A percentile compares a stretch with the other conserved stretches of the same genome.
Conservation (phyloP, 2,888 invertebrate genomes). For the Dascillus cervinus region DNA sequence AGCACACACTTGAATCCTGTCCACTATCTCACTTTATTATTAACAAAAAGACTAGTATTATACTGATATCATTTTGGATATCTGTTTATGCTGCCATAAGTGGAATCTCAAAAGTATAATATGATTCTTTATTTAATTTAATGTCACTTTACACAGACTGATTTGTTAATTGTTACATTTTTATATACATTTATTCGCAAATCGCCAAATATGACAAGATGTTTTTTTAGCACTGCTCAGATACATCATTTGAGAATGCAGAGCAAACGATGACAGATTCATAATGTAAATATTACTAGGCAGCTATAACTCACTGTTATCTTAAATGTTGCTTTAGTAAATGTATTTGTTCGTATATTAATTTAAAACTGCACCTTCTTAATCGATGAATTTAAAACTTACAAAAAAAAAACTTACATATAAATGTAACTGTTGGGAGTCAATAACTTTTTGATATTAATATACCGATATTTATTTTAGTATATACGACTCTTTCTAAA, state of each 20-base stretch:
- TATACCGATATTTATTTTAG: constrained; percentile 6
- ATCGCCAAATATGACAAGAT: too few relatives aligned
- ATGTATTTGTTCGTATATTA: too few relatives aligned
- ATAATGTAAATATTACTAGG: constrained; percentile 1
- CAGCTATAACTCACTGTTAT: neutral
- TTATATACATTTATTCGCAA: constrained; percentile 12
- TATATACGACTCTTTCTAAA: constrained; percentile 13
- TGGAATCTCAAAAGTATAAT: constrained; percentile 1
- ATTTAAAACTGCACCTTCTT: too few relatives aligned
- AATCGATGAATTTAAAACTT: too few relatives aligned
- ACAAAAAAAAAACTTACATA: too few relatives aligned
- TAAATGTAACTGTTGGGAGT: neutral
- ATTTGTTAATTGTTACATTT: constrained; percentile 21
- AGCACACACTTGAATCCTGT: neutral
- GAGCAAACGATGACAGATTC: too few relatives aligned
- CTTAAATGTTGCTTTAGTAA: neutral
- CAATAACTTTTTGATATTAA: neutral
- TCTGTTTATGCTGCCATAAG: neutral
- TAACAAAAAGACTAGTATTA: too few relatives aligned
- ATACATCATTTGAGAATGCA: too few relatives aligned
- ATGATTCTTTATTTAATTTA: neutral
- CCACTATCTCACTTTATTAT: too few relatives aligned
- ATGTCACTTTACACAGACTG: constrained; percentile 22
- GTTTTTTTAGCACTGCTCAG: too few relatives aligned
- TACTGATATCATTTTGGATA: too few relatives aligned